Percentiles rank a stretch among this genome's conserved stretches.
Evolutionary conservation across 2,113 vertebrate genomes (phyloP).

Genomic region (Donacobius atricapilla): DNA sequence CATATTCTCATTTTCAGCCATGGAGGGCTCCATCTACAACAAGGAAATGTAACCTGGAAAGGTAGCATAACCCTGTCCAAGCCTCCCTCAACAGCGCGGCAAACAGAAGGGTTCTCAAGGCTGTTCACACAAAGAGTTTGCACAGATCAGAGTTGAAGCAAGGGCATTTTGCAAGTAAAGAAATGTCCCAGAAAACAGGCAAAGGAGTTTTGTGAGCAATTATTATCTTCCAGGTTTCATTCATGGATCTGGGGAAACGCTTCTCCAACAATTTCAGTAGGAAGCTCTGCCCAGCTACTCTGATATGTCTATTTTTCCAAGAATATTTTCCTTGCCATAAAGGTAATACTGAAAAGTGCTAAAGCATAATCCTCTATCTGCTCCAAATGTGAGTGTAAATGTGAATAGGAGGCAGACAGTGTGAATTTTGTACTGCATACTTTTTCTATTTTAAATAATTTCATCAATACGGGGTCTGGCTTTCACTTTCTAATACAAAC

Average conservation of each 20-base stretch:
- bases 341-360: not conserved
- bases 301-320: not conserved
- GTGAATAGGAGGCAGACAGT: not conserved
- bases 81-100: not conserved
- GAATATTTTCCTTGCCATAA: not conserved
- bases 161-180: not conserved
- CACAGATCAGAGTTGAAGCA: not conserved
- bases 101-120: not conserved
- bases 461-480: not conserved
- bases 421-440: not conserved
- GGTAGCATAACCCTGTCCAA: not conserved
- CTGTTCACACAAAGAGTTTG: not conserved
- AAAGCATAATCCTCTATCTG: not conserved
- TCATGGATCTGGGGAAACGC: not conserved
- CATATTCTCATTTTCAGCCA: not conserved
- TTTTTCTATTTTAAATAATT: slow-evolving; percentile 16
- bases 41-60: not conserved
- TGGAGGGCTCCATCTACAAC: not conserved
- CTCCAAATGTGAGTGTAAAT: not conserved
- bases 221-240: not conserved
- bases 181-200: not conserved
- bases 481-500: not conserved
- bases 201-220: not conserved
- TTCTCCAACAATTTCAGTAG: not conserved
- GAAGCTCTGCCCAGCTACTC: not conserved